Evolutionary conservation across 2,888 invertebrate species (phyloP).

Genomic region (Caenorhabditis sulstoni): DNA sequence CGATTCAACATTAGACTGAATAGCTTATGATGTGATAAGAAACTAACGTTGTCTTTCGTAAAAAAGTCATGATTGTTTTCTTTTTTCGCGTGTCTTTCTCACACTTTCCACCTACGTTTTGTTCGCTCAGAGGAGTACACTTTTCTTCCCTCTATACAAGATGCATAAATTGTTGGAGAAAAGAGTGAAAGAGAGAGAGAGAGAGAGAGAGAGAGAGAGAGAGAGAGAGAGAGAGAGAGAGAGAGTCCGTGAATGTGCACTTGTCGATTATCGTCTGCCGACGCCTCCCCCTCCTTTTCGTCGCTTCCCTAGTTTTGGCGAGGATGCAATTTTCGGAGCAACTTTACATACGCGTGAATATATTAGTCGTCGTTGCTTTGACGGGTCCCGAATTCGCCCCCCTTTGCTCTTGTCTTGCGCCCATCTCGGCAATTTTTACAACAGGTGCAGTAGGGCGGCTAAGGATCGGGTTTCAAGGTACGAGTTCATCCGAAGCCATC

Average conservation of each 20-base stretch:
- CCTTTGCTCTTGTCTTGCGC: neutral
- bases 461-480: conserved; percentile 40
- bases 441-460: conserved; percentile 46
- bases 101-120: conserved; percentile 11
- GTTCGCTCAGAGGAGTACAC: conserved; percentile 10
- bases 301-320: conserved; percentile 5
- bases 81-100: too few species aligned
- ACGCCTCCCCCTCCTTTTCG: conserved; percentile 3
- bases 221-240: conserved; percentile 20
- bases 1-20: too few species aligned
- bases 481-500: conserved; percentile 49
- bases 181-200: conserved; percentile 18
- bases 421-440: conserved; percentile 24
- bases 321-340: conserved; percentile 47
- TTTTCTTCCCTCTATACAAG: conserved; percentile 11
- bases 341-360: conserved; percentile 54
- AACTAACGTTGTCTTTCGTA: too few species aligned
- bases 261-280: conserved; percentile 46
- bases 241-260: conserved; percentile 36
- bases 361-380: conserved; percentile 51
- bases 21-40: too few species aligned
- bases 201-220: conserved; percentile 24
- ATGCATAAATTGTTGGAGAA: conserved; percentile 57
- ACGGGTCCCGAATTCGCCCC: conserved; percentile 13
- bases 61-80: too few species aligned